Conservation (phyloP, 2,888 invertebrate species). For the Clepsis dumicolana region DNA sequence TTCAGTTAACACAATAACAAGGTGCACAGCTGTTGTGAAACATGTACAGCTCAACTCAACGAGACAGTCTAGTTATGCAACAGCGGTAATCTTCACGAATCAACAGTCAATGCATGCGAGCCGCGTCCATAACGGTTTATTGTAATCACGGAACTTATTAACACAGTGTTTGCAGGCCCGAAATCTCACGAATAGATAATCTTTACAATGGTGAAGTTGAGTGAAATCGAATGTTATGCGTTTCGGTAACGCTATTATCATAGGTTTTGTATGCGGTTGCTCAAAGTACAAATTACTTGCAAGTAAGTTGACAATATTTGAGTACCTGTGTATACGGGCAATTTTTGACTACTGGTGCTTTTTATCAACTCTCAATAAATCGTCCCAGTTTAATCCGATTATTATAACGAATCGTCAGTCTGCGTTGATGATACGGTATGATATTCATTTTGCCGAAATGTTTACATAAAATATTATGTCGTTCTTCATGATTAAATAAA, state of each 20-base stretch:
- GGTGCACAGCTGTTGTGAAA: constrained; percentile 72
- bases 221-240: constrained; percentile 37
- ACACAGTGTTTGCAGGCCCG: constrained; percentile 23
- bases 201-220: constrained; percentile 27
- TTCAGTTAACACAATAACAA: constrained; percentile 70
- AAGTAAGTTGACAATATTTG: not conserved
- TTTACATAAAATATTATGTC: constrained; percentile 38
- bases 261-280: constrained; percentile 16
- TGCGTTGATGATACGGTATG: constrained; percentile 5
- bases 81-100: constrained; percentile 68
- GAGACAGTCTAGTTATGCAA: constrained; percentile 76
- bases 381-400: not conserved
- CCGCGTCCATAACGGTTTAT: constrained; percentile 76
- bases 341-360: not conserved
- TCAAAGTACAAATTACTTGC: not conserved
- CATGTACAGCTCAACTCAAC: constrained; percentile 67
- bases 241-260: constrained; percentile 9
- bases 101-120: constrained; percentile 70
- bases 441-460: constrained; percentile 22
- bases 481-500: constrained; percentile 37
- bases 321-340: not conserved
- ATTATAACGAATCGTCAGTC: not conserved
- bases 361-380: not conserved
- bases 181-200: constrained; percentile 43
- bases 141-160: constrained; percentile 75